phyloP scores from a whole-genome alignment of 2,888 invertebrate genomes.

The Cataglyphis livida region DNA sequence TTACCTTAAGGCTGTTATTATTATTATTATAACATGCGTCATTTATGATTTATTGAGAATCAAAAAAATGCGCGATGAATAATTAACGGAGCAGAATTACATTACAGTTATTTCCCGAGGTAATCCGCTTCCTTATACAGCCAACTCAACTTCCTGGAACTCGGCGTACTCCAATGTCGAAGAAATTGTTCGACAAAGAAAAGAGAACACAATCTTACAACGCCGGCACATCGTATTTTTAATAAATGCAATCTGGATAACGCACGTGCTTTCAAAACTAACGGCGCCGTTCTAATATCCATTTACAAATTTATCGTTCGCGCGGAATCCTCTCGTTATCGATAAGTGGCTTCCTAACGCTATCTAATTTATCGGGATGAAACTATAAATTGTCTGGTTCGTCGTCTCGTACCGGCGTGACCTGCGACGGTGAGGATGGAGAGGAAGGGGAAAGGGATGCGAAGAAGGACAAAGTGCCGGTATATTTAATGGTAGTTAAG shows the following conservation, averaged over 20 bases:
- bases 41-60: neutral
- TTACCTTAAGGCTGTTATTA: neutral
- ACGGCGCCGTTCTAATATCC: constrained; percentile 26
- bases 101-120: constrained; percentile 25
- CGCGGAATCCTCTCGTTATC: constrained; percentile 60
- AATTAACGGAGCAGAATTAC: constrained; percentile 15
- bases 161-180: neutral
- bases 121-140: constrained; percentile 19
- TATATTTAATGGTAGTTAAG: constrained; percentile 77
- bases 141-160: constrained; percentile 18
- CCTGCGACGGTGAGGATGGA: constrained; percentile 5
- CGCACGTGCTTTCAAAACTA: neutral
- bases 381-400: constrained; percentile 65
- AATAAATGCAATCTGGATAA: constrained; percentile 15
- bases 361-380: constrained; percentile 62
- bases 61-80: neutral
- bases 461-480: constrained; percentile 75
- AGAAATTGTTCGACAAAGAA: constrained; percentile 1
- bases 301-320: constrained; percentile 41
- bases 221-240: constrained; percentile 1
- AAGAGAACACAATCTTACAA: neutral
- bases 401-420: constrained; percentile 46
- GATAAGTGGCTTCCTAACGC: constrained; percentile 60
- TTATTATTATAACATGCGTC: too few species aligned
- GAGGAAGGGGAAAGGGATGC: constrained; percentile 33